These are phyloP conservation scores for Heterodera schachtii DNA, from an alignment of 1,140 invertebrate genomes.

Conservation along the genomic window DNA sequence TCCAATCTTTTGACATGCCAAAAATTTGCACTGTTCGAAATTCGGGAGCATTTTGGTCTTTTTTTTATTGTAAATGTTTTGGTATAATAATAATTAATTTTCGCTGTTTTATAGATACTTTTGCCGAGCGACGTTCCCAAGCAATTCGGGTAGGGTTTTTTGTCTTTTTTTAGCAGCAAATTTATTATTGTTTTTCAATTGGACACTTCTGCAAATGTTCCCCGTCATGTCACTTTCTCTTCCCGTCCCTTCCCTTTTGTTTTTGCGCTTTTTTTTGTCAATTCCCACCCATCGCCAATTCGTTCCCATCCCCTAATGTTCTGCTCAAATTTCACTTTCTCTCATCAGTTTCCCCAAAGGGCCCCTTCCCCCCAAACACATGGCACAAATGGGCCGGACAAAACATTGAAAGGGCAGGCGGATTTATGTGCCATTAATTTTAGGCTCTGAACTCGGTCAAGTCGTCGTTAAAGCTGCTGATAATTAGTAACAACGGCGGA, in stretches of 20 bases:
- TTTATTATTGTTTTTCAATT: conserved; percentile 7
- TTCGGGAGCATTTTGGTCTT: conserved; percentile 81
- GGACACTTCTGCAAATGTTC: conserved; percentile 5
- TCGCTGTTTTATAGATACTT: conserved; percentile 79
- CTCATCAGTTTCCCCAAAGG: conserved; percentile 5
- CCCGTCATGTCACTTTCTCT: background rate
- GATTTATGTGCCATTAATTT: conserved; percentile 33
- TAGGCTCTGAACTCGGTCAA: conserved; percentile 61
- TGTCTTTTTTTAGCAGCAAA: background rate
- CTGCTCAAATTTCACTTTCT: background rate
- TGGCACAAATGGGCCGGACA: conserved; percentile 8
- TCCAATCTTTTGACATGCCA: conserved; percentile 75
- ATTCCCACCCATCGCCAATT: conserved; percentile 12
- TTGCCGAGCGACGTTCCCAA: conserved; percentile 86
- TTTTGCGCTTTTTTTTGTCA: background rate
- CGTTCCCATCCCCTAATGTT: background rate
- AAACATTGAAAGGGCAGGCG: background rate
- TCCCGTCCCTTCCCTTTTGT: conserved; percentile 1
- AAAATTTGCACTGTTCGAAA: conserved; percentile 85
- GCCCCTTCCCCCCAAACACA: background rate
- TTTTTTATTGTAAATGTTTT: background rate
- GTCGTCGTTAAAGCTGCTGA: conserved; percentile 58
- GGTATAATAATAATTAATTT: background rate
- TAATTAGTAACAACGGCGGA: conserved; percentile 24
- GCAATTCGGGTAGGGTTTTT: conserved; percentile 76